phyloP scores from a whole-genome alignment of 2,113 vertebrate species.

The Alosa alosa region DNA sequence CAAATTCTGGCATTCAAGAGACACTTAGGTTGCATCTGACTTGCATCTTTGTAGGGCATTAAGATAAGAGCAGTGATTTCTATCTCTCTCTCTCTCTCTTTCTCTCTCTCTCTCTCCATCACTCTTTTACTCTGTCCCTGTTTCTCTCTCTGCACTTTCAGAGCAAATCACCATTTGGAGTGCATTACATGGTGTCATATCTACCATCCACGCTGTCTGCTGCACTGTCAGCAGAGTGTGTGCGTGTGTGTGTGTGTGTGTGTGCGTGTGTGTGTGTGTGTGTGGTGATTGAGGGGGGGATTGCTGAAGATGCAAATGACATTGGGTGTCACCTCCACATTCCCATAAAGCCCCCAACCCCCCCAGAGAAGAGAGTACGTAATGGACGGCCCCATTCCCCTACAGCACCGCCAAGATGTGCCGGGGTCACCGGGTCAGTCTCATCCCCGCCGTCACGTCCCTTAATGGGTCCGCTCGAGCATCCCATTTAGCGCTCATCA shows the following conservation, averaged over 20 bases:
- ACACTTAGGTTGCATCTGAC: neutral
- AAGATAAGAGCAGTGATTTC: constrained; percentile 20
- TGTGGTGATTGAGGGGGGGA: neutral
- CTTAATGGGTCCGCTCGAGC: neutral
- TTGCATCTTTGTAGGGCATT: constrained; percentile 26
- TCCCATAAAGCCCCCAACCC: neutral
- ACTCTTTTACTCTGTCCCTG: neutral
- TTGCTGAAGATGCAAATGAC: constrained; percentile 9
- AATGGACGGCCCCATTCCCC: neutral
- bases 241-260: neutral
- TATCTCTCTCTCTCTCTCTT: neutral
- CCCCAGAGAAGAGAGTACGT: neutral
- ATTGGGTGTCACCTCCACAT: constrained; percentile 1
- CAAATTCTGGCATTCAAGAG: constrained; percentile 10
- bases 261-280: neutral
- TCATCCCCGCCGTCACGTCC: neutral
- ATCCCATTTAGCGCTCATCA: constrained; percentile 7
- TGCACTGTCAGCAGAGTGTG: constrained; percentile 6
- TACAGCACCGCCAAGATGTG: neutral
- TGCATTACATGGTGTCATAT: constrained; percentile 20
- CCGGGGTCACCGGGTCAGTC: neutral
- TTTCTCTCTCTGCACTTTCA: neutral
- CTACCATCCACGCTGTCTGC: neutral
- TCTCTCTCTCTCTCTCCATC: neutral
- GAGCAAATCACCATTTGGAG: constrained; percentile 16